phyloP scores from a whole-genome alignment of 2,888 invertebrate species.

The Nomada flava region DNA sequence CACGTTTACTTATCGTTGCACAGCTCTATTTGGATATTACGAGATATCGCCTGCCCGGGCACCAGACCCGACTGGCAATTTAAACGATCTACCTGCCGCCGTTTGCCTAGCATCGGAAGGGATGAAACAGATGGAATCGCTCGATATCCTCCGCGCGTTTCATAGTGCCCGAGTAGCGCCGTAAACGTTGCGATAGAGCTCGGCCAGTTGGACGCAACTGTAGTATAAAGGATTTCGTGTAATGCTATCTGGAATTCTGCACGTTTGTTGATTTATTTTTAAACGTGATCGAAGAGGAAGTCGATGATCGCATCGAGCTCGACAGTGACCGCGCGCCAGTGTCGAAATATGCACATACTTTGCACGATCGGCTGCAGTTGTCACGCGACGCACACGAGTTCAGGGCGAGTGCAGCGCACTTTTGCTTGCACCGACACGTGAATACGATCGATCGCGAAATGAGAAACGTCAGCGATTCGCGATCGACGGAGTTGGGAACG shows the following conservation, averaged over 20 bases:
- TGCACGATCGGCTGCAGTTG: conserved; percentile 7
- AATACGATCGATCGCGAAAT: background rate
- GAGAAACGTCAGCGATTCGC: conserved; percentile 2
- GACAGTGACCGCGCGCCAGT: conserved; percentile 32
- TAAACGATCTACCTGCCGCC: too few species aligned
- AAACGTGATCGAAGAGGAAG: conserved; percentile 4
- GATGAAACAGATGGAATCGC: too few species aligned
- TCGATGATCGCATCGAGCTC: conserved; percentile 31
- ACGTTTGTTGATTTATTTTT: conserved; percentile 1
- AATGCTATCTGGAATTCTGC: background rate
- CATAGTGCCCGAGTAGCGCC: too few species aligned
- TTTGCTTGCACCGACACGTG: conserved; percentile 41
- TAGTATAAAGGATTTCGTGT: too few species aligned
- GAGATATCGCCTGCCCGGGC: too few species aligned
- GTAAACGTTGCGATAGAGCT: too few species aligned
- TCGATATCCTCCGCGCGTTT: too few species aligned
- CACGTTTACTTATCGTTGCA: too few species aligned
- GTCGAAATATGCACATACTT: conserved; percentile 26
- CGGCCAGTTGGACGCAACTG: too few species aligned
- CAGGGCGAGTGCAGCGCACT: background rate
- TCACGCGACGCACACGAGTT: background rate
- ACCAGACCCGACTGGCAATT: too few species aligned
- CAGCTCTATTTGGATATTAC: too few species aligned
- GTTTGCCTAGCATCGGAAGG: too few species aligned
- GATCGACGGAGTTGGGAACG: background rate